Percentiles rank a stretch among this genome's conserved stretches.
These are phyloP conservation scores for Sardinella longiceps DNA, from an alignment of 2,797 vertebrate species.

Conservation along the genomic window DNA sequence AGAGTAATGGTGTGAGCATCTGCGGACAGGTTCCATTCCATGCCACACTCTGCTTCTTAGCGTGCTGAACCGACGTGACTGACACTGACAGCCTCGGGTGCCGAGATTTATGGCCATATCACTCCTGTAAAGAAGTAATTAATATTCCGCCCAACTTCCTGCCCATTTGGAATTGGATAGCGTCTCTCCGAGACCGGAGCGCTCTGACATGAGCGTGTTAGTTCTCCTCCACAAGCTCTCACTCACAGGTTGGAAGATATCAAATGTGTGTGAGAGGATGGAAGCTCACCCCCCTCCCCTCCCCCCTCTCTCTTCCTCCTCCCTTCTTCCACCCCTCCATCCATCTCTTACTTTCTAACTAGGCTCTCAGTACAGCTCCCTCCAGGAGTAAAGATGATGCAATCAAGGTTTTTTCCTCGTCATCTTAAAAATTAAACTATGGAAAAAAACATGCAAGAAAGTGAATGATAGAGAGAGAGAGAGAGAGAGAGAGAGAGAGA, in stretches of 20 bases:
- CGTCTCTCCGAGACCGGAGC: constrained; percentile 44
- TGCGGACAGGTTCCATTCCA: neutral
- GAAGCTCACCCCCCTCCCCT: constrained; percentile 1
- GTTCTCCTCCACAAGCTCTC: neutral
- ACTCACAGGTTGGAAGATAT: neutral
- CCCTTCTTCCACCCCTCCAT: constrained; percentile 10
- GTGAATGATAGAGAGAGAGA: neutral
- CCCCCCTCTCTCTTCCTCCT: too few species aligned
- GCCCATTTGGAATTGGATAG: constrained; percentile 55
- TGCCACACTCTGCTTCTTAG: neutral
- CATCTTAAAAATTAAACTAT: neutral
- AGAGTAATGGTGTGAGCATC: neutral
- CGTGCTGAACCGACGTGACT: neutral
- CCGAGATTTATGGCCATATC: neutral
- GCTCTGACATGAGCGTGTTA: neutral
- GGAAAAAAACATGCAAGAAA: constrained; percentile 27
- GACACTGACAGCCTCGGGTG: neutral
- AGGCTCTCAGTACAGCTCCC: neutral
- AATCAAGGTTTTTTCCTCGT: neutral
- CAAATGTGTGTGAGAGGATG: neutral
- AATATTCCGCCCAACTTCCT: constrained; percentile 65
- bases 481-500: constrained; percentile 24
- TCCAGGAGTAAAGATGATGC: neutral
- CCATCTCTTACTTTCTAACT: constrained; percentile 31
- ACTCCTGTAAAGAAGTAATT: constrained; percentile 55